These are phyloP conservation scores for Amphipyra tragopoginis DNA, from an alignment of 2,888 invertebrate genomes.

Conservation along the genomic window DNA sequence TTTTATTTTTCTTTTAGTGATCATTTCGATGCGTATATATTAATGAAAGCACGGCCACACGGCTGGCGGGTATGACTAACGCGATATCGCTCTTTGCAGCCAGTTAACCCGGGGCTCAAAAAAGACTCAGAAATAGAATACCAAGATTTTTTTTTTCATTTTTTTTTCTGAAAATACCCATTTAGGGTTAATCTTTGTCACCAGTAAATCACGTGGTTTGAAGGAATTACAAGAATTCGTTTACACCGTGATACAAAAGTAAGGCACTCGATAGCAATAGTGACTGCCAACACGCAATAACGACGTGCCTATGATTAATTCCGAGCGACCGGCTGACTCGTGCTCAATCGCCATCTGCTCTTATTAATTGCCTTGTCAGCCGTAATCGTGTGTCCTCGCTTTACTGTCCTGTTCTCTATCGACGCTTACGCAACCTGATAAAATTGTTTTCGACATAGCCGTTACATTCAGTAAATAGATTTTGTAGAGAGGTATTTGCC, in stretches of 20 bases:
- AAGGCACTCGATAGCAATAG: conserved; percentile 51
- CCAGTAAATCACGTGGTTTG: no score
- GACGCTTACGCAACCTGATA: conserved; percentile 68
- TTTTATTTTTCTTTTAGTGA: no score
- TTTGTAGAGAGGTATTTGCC: conserved; percentile 43
- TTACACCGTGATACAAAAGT: not conserved
- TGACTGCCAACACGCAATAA: conserved; percentile 70
- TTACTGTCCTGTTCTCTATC: conserved; percentile 68
- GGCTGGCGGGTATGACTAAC: no score
- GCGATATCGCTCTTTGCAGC: no score
- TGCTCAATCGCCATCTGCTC: conserved; percentile 89
- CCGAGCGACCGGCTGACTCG: conserved; percentile 86
- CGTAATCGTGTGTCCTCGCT: conserved; percentile 83
- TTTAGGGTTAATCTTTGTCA: no score
- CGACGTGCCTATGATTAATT: conserved; percentile 84
- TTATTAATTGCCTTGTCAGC: conserved; percentile 89
- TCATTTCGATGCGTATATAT: no score
- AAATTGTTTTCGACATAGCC: conserved; percentile 66
- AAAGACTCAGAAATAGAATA: no score
- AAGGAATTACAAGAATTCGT: no score
- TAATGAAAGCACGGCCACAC: no score
- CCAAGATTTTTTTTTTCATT: no score
- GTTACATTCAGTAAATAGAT: conserved; percentile 57
- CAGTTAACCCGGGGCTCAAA: no score
- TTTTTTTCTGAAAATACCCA: no score